These are phyloP conservation scores for Drosophila arawakana DNA, from an alignment of 1,140 invertebrate species.

Conservation along the genomic window DNA sequence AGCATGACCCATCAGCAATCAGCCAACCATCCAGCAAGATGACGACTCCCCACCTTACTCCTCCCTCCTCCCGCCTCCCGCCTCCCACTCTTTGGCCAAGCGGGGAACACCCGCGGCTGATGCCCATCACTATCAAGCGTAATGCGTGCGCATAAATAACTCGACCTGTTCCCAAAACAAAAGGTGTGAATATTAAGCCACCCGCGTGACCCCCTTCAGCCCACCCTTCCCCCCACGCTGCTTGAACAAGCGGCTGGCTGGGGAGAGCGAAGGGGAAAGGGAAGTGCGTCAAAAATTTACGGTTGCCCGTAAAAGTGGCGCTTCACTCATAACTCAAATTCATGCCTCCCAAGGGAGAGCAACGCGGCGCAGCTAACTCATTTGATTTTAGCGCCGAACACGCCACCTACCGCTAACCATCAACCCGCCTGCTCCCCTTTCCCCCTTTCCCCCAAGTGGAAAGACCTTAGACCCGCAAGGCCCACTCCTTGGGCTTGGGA, in stretches of 20 bases:
- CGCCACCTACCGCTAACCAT: not conserved
- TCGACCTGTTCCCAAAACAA: slow-evolving; percentile 45
- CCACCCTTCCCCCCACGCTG: not conserved
- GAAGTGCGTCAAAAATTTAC: slow-evolving; percentile 71
- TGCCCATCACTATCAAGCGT: slow-evolving; percentile 69
- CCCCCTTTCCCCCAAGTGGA: not conserved
- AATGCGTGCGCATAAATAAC: slow-evolving; percentile 81
- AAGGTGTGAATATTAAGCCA: slow-evolving; percentile 82
- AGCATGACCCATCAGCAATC: slow-evolving; percentile 76
- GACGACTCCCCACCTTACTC: slow-evolving; percentile 1
- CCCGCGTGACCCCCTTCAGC: not conserved
- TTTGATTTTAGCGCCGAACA: slow-evolving; percentile 60
- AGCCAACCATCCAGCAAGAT: slow-evolving; percentile 51
- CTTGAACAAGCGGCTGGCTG: not conserved
- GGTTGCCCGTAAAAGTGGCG: slow-evolving; percentile 74
- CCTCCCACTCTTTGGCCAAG: not conserved
- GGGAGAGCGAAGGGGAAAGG: not conserved
- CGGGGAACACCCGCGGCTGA: slow-evolving; percentile 5
- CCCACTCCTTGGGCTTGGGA: slow-evolving; percentile 31
- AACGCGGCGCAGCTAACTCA: slow-evolving; percentile 60
- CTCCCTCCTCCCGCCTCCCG: not conserved
- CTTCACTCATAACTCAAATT: slow-evolving; percentile 81
- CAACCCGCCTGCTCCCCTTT: not conserved
- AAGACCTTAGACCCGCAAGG: not conserved
- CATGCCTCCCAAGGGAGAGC: slow-evolving; percentile 73